These are phyloP conservation scores for Porites australiensis DNA, from an alignment of 64 coral and sea anemone species.

Conservation along the genomic window DNA sequence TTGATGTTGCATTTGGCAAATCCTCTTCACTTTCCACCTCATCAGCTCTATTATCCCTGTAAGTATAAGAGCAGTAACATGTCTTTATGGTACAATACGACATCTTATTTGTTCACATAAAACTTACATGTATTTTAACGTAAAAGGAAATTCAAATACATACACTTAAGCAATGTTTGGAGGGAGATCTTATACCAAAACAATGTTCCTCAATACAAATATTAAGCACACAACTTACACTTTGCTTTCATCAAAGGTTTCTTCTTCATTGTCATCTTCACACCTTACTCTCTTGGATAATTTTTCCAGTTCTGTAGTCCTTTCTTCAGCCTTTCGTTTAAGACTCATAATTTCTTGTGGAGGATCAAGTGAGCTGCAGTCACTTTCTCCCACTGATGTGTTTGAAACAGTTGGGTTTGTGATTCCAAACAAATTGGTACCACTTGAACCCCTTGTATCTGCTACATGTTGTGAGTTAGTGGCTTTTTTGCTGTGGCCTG, in stretches of 20 bases:
- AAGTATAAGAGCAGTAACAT: not conserved
- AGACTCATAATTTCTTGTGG: not conserved
- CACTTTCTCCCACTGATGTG: not conserved
- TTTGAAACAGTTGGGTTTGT: not conserved
- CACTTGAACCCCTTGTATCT: not conserved
- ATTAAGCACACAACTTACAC: slow-evolving; percentile 5
- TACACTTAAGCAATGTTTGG: too few species aligned
- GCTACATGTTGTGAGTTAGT: not conserved
- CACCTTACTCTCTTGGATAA: not conserved
- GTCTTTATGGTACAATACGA: too few species aligned
- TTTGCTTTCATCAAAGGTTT: slow-evolving; percentile 13
- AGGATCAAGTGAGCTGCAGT: not conserved
- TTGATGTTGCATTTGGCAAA: not conserved
- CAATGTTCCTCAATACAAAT: not conserved
- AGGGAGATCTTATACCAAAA: too few species aligned
- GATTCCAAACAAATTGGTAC: not conserved
- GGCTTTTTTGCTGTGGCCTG: not conserved
- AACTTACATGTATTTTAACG: not conserved
- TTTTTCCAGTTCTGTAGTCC: not conserved
- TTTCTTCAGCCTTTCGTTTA: slow-evolving; percentile 25
- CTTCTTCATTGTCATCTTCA: slow-evolving; percentile 25
- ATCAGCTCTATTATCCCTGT: slow-evolving; percentile 24
- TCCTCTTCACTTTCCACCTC: slow-evolving; percentile 1
- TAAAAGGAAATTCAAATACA: too few species aligned
- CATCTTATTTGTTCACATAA: too few species aligned